A percentile compares a stretch with the other conserved stretches of the same genome.
Conservation (phyloP, 2,797 vertebrate species). For the Rhyacichthys aspro region DNA sequence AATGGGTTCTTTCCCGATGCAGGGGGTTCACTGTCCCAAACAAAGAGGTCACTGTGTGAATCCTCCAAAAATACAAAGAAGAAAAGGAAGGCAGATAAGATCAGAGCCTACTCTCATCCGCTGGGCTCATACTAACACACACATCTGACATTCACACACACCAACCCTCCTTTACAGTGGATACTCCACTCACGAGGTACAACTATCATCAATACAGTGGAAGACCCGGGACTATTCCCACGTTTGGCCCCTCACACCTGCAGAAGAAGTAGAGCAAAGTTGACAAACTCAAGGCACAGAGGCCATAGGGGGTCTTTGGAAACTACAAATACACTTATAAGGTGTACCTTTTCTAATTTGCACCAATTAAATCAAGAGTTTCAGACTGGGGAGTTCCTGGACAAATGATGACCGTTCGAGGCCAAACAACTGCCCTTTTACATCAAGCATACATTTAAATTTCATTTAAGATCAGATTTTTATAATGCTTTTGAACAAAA, state of each 20-base stretch:
- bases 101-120: constrained; percentile 90
- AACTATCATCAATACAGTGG: constrained; percentile 25
- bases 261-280: constrained; percentile 22
- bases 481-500: too few relatives aligned
- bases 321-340: neutral
- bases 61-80: constrained; percentile 82
- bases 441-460: too few relatives aligned
- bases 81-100: constrained; percentile 85
- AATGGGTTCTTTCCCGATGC: constrained; percentile 76
- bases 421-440: too few relatives aligned
- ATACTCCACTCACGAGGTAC: constrained; percentile 21
- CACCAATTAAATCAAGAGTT: too few relatives aligned
- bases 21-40: constrained; percentile 80
- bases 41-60: constrained; percentile 93
- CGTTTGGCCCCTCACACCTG: constrained; percentile 20
- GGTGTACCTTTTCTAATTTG: neutral
- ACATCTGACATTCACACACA: constrained; percentile 28
- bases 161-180: constrained; percentile 16
- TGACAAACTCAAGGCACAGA: neutral
- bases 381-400: too few relatives aligned
- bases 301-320: neutral
- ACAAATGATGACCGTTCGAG: too few relatives aligned
- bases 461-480: too few relatives aligned
- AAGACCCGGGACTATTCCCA: neutral
- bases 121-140: constrained; percentile 56